Base-by-base conservation (phyloP, 2,113 vertebrate species). In the Eubucco bourcierii region DNA sequence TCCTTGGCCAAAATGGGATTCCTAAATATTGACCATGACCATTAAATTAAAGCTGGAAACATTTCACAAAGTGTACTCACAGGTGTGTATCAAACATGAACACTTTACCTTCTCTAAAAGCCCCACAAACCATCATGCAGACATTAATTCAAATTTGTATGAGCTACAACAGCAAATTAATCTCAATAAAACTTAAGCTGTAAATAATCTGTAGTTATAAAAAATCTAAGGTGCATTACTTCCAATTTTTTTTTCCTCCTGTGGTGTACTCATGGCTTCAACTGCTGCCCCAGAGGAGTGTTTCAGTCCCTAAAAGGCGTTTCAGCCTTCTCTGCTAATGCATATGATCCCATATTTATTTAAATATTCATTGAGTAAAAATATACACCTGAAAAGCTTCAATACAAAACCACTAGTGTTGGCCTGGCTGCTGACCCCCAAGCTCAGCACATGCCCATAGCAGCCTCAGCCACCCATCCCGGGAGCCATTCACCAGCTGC, bases 391-490 rank as follows among this genome's bases (percentile, higher is more conserved):
- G 53, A 41, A 59, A 71, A 86, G 59, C 15, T 52, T 21, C 60
- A 3, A 2, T 12, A 10, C 21, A 25, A 24, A 47, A 6, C 4
- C 1, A 5, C 61, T 24, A 27, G 53, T 8, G 24, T 15, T 1
- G 5, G 12, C 11, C 24, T 47, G 67, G 47, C 47, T 50, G 20
- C 7, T 4, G 25, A 21, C 17, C 39, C 33, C 6, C 1, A 0
- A 21, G 21, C 17, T 55, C 55, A 47, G 64, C 4, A 3, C 9
- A 12, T 20, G 7, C 79, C 68, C 13, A 7, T 0, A 2, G 74
- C 17, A 0, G 0, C 71, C 18, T 10, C 2, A 7, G 28, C 61
- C 1, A 4, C 50, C 25, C 19, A 12, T 2, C 44, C 58, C 0
- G 0, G 25, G 56, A 65, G 29, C 68, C 8, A 1, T 37, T 44